Evolutionary conservation across 2,797 vertebrate genomes (phyloP).

Genomic region (Sebastolobus altivelis): DNA sequence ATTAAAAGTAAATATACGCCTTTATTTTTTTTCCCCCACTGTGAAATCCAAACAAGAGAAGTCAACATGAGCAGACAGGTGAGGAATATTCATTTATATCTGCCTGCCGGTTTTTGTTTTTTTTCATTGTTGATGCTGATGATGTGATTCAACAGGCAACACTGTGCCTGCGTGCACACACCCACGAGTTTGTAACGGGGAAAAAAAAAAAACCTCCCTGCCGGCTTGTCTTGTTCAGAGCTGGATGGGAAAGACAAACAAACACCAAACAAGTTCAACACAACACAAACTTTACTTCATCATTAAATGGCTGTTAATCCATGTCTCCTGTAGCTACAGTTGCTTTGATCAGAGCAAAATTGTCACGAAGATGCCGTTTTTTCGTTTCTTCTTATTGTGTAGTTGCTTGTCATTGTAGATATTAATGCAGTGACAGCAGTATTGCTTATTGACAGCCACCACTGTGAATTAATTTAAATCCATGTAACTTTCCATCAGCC

Average conservation of each 20-base stretch:
- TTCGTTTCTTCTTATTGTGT: constrained; percentile 45
- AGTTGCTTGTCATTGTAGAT: constrained; percentile 48
- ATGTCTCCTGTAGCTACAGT: constrained; percentile 71
- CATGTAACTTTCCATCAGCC: constrained; percentile 25
- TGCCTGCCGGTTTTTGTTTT: constrained; percentile 65
- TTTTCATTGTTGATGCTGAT: constrained; percentile 76
- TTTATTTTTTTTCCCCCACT: constrained; percentile 87
- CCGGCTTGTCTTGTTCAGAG: constrained; percentile 75
- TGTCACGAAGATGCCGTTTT: constrained; percentile 69
- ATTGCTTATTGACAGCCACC: constrained; percentile 65
- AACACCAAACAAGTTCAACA: constrained; percentile 74
- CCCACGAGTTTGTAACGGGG: constrained; percentile 62
- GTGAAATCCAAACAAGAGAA: constrained; percentile 89
- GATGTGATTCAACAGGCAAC: constrained; percentile 87
- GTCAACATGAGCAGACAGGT: constrained; percentile 89
- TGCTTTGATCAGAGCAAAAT: constrained; percentile 79
- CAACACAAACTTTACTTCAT: constrained; percentile 79
- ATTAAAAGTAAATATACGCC: constrained; percentile 91
- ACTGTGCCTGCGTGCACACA: constrained; percentile 73
- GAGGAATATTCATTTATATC: constrained; percentile 89
- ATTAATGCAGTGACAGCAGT: constrained; percentile 60
- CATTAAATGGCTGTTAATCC: constrained; percentile 82
- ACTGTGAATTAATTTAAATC: constrained; percentile 60
- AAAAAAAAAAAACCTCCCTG: constrained; percentile 46
- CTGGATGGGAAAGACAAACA: constrained; percentile 73